These are phyloP conservation scores for Clarias magur DNA, from an alignment of 2,113 vertebrate species.

Conservation along the genomic window DNA sequence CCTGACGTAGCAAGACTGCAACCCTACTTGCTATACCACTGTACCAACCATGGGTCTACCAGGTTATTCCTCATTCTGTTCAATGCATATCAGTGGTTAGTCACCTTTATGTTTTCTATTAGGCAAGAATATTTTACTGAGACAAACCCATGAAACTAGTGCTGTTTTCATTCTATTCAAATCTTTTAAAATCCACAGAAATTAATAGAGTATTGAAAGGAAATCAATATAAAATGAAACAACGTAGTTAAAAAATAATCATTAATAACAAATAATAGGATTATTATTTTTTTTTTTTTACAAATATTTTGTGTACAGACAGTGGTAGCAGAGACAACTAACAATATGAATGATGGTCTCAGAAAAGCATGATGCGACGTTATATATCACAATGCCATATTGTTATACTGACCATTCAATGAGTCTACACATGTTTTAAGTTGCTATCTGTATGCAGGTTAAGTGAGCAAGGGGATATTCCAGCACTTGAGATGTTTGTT, in stretches of 20 bases:
- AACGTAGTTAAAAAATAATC: too few relatives aligned
- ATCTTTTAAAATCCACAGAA: too few relatives aligned
- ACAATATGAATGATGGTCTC: neutral
- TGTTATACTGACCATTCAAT: neutral
- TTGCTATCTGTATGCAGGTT: neutral
- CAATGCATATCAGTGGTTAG: neutral
- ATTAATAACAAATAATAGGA: too few relatives aligned
- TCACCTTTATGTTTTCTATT: neutral
- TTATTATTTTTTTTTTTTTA: too few relatives aligned
- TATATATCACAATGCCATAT: neutral
- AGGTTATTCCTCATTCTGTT: neutral
- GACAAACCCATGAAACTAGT: too few relatives aligned
- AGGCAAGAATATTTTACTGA: neutral
- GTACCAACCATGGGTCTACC: neutral
- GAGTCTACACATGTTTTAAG: neutral
- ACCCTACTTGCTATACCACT: neutral
- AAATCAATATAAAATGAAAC: too few relatives aligned
- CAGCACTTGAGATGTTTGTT: neutral
- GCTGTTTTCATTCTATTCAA: neutral
- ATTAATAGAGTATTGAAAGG: neutral
- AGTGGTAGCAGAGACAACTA: neutral
- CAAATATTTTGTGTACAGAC: too few relatives aligned
- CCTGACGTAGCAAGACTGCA: neutral
- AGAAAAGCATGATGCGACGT: neutral
- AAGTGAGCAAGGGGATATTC: neutral